phyloP scores from a whole-genome alignment of 1,140 invertebrate species.

The Caenorhabditis tropicalis region DNA sequence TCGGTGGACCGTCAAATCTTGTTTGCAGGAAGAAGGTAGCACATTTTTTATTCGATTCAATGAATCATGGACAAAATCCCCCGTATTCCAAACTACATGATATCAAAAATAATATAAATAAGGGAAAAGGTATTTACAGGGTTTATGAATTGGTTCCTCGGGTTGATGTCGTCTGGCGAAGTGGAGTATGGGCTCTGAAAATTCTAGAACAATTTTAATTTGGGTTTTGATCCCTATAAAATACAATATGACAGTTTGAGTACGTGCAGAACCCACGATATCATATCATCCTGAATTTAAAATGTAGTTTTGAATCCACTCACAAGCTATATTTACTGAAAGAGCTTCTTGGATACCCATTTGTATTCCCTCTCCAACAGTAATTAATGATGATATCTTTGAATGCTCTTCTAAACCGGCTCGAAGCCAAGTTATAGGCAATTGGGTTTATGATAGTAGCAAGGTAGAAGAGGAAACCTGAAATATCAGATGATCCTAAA shows the following conservation, averaged over 20 bases:
- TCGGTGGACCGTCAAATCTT: constrained; percentile 26
- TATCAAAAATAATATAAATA: background rate
- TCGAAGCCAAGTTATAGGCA: constrained; percentile 73
- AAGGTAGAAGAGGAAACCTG: constrained; percentile 70
- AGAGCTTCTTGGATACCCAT: background rate
- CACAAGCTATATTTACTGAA: constrained; percentile 26
- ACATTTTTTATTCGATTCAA: constrained; percentile 20
- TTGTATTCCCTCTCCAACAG: background rate
- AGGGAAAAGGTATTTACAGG: background rate
- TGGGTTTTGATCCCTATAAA: too few relatives aligned
- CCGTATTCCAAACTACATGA: constrained; percentile 26
- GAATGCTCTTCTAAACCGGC: constrained; percentile 72
- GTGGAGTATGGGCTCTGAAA: constrained; percentile 13
- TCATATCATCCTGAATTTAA: too few relatives aligned
- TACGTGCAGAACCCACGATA: too few relatives aligned
- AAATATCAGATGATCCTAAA: background rate
- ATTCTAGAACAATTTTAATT: background rate
- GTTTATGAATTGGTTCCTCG: background rate
- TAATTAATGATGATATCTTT: constrained; percentile 49
- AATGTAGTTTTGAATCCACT: too few relatives aligned
- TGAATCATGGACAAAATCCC: background rate
- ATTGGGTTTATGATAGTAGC: constrained; percentile 73
- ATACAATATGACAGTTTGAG: too few relatives aligned
- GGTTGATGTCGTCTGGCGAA: background rate
- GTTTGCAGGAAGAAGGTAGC: background rate